phyloP scores from a whole-genome alignment of 2,888 invertebrate genomes.

The Drosophila robusta region DNA sequence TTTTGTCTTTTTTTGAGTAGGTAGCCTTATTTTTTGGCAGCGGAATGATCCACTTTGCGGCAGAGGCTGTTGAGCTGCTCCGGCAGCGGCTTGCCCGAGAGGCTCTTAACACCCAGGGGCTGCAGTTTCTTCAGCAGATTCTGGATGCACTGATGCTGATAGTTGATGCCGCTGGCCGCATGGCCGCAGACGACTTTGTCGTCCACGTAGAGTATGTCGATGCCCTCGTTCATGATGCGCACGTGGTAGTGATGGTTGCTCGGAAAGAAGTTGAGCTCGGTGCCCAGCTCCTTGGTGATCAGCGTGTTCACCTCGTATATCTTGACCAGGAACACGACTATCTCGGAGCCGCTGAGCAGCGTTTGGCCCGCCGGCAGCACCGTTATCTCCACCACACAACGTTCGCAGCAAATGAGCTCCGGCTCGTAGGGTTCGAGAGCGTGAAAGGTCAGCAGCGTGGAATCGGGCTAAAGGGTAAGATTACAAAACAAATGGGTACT shows the following conservation, averaged over 20 bases:
- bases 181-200: conserved; percentile 38
- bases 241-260: conserved; percentile 58
- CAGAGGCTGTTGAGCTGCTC: conserved; percentile 39
- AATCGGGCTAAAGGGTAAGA: conserved; percentile 36
- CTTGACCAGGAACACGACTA: conserved; percentile 59
- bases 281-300: conserved; percentile 62
- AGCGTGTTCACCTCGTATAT: conserved; percentile 40
- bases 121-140: conserved; percentile 48
- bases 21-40: conserved; percentile 7
- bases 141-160: conserved; percentile 48
- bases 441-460: conserved; percentile 53
- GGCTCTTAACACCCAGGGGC: conserved; percentile 42
- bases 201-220: conserved; percentile 61
- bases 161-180: background rate
- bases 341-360: conserved; percentile 37
- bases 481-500: background rate
- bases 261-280: conserved; percentile 62
- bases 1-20: background rate
- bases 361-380: conserved; percentile 57
- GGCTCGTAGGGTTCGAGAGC: conserved; percentile 58
- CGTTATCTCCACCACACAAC: conserved; percentile 54
- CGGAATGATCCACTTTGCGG: conserved; percentile 18
- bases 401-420: conserved; percentile 60
- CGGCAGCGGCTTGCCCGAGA: conserved; percentile 53
- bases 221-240: conserved; percentile 60